These are phyloP conservation scores for Dinomys branickii DNA, from an alignment of 2,113 vertebrate genomes.

Conservation along the genomic window DNA sequence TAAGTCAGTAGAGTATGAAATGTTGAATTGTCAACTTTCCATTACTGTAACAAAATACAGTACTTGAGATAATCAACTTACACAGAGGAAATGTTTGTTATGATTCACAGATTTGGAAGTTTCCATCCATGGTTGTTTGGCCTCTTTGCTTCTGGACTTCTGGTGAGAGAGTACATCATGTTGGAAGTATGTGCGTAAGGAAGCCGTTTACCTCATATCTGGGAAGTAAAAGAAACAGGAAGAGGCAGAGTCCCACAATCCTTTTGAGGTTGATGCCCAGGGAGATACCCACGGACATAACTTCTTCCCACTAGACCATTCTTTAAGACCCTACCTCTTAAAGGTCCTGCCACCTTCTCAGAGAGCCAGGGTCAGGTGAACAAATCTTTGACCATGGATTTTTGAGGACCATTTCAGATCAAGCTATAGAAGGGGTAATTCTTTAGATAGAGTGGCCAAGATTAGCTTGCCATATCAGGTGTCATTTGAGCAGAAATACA, in stretches of 20 bases:
- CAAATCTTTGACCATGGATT: neutral
- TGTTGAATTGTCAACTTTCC: neutral
- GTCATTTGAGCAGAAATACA: neutral
- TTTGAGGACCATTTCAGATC: neutral
- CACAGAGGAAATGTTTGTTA: neutral
- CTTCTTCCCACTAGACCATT: neutral
- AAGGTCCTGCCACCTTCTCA: neutral
- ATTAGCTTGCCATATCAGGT: neutral
- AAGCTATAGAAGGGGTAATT: neutral
- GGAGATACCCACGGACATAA: neutral
- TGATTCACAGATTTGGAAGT: neutral
- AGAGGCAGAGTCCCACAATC: too few relatives aligned
- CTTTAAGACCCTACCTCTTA: neutral
- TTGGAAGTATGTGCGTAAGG: neutral
- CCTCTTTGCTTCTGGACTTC: neutral
- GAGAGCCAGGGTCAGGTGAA: neutral
- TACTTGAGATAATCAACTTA: neutral
- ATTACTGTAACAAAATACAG: neutral
- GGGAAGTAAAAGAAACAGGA: neutral
- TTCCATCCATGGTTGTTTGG: neutral
- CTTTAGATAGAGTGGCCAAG: neutral
- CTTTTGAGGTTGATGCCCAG: too few relatives aligned
- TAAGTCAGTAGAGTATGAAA: neutral
- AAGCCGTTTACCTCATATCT: neutral
- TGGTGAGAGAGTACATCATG: too few relatives aligned